Base-by-base conservation (phyloP, 2,888 invertebrate genomes). In the Mechanitis mazaeus region DNA sequence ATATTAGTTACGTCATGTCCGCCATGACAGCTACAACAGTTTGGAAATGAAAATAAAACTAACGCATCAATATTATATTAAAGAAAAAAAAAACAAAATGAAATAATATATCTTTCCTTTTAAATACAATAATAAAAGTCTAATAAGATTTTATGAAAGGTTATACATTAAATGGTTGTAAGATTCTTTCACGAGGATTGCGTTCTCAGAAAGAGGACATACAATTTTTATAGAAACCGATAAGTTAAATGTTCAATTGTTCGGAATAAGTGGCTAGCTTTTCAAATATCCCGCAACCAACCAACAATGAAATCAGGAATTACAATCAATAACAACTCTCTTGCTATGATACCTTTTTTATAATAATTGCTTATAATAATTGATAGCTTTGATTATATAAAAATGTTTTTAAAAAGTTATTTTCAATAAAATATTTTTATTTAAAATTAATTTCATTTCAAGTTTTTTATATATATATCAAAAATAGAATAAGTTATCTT, bases 221-320 rank as follows among this genome's bases (percentile, higher is more conserved):
- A 79, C 79, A 77, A 76, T 80, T 81, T 81, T 80, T 80, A 76
- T 72, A 70, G 71, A 68, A 70, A 69, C 64, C 77, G 71, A 80
- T 84, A 82, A 75, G 77, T 85, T 83, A 76, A 74, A 72, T 64
- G 79, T 77, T 80, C 84, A 85, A 86, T 87, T 84, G 85, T 78
- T 77, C 72, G 84, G 83, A 85, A 87, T 76, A 81, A 83, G 78
- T 74, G 75, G 75, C 79, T 68, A 71, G 72, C 72, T 78, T 60
- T 64, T 64, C 55, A 64, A 64, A 64, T 57, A 75, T 76, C 73
- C 69, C 71, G 72, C 74, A 73, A 75, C 65, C 62, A 61, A 65
- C 60, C 68, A 66, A 67, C 67, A 60, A 68, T 66, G 62, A 58
- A 66, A 70, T 64, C 59, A 64, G 64, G 42, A 63, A 70, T 71